Percentiles rank a stretch among this genome's conserved stretches.
Conservation (phyloP, 2,797 vertebrate genomes). For the Chloroceryle amazona region DNA sequence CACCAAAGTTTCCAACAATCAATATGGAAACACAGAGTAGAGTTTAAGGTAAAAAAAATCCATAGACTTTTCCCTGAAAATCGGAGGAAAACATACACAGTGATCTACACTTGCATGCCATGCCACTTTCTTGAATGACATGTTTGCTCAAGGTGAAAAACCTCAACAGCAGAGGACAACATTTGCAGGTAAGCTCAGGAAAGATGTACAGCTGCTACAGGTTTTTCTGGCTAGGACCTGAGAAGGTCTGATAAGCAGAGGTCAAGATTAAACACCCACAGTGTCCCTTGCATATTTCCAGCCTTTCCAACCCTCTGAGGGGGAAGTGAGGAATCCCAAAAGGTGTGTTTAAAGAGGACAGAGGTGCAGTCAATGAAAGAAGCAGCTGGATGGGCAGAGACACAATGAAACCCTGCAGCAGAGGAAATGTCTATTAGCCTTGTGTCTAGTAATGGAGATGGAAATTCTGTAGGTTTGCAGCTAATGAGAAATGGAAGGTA, state of each 20-base stretch:
- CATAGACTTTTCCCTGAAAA: not conserved
- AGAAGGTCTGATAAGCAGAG: not conserved
- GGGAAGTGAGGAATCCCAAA: not conserved
- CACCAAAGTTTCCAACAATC: not conserved
- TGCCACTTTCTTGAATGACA: not conserved
- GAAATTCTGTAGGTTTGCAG: not conserved
- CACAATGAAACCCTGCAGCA: not conserved
- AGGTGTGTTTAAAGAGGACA: not conserved
- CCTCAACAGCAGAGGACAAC: not conserved
- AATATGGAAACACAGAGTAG: not conserved
- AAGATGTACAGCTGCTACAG: fast-evolving
- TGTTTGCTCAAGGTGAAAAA: not conserved
- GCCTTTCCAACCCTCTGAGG: not conserved
- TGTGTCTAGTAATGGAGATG: fast-evolving
- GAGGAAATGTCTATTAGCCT: not conserved
- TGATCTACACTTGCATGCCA: fast-evolving
- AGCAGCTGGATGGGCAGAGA: not conserved
- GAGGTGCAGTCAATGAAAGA: not conserved
- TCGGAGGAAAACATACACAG: not conserved
- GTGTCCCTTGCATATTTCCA: fast-evolving
- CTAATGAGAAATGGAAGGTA: not conserved
- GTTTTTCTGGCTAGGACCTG: not conserved
- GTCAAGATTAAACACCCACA: not conserved
- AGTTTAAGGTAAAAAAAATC: not conserved
- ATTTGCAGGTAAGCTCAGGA: not conserved